Evolutionary conservation across 2,113 vertebrate species (phyloP), one percentile per base, ranked within the genome.

Genomic region (Myotis lucifugus): DNA sequence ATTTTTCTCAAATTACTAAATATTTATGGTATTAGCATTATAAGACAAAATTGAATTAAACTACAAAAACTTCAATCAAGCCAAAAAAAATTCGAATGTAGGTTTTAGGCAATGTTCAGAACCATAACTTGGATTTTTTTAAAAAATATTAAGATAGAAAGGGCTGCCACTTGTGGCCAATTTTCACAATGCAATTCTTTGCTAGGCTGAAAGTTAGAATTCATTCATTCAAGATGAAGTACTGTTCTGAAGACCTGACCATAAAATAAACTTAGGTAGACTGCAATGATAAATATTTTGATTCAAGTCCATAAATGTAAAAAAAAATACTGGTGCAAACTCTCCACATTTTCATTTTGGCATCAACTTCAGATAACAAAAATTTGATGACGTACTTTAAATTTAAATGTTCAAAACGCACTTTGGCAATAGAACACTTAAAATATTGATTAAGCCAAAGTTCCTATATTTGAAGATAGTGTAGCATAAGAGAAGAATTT

Each of bases 11-110:
- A 94, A 76, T 85, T 79, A 79, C 37, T 34, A 91, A 82, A 83
- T 94, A 91, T 78, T 94, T 76, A 94, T 84, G 67, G 17, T 42
- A 93, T 76, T 12, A 72, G 40, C 48, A 94, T 73, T 93, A 42
- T n/a, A 89, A 84, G 64, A 89, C 42, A 96, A 94, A 88, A 92
- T 5, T 82, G 46, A 89, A 91, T 67, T 74, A 87, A 82, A 67
- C 66, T 86, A 64, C 15, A 89, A 88, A 95, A 84, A 37, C 61
- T 87, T 90, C n/a, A 67, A 76, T 66, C 2, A 87, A 92, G 40
- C 37, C 74, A 59, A 73, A 85, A 91, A 91, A 72, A 77, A 69
- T 54, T 48, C 34, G 42, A 87, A 83, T 59, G 11, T 94, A 78
- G 69, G 27, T 34, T 96, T 94, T 54, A 95, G 82, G 29, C 34